phyloP scores from a whole-genome alignment of 2,113 vertebrate genomes.

The Furnarius figulus region DNA sequence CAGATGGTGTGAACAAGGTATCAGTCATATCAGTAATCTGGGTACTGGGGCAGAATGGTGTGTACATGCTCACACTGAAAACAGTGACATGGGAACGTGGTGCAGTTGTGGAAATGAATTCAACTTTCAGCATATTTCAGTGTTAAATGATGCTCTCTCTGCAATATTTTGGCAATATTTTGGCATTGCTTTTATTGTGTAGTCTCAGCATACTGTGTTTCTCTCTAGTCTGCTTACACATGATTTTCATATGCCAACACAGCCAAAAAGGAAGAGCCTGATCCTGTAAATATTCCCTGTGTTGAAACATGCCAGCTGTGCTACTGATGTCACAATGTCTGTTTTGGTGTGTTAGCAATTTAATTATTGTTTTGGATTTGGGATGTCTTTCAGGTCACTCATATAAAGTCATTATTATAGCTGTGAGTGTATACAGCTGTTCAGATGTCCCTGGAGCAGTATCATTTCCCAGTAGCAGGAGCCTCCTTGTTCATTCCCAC shows the following conservation, averaged over 20 bases:
- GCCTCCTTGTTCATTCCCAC: background rate
- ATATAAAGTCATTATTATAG: background rate
- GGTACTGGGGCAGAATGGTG: background rate
- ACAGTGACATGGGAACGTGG: background rate
- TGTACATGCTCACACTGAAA: background rate
- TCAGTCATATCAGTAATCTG: background rate
- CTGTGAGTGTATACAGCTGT: background rate
- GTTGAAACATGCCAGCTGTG: background rate
- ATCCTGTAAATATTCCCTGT: background rate
- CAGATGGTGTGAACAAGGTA: constrained; percentile 98
- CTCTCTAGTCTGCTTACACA: background rate
- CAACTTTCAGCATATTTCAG: background rate
- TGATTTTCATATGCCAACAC: background rate
- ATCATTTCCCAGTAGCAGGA: background rate
- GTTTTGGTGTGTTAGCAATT: background rate
- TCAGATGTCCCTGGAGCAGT: background rate
- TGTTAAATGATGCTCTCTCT: background rate
- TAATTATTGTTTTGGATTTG: background rate
- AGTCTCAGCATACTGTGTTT: background rate
- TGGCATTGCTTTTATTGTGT: background rate
- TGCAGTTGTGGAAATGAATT: background rate
- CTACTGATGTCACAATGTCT: background rate
- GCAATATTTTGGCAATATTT: background rate
- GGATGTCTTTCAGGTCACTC: background rate
- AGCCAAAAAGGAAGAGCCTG: background rate